phyloP scores from a whole-genome alignment of 2,888 invertebrate species.

The Hyles lineata region DNA sequence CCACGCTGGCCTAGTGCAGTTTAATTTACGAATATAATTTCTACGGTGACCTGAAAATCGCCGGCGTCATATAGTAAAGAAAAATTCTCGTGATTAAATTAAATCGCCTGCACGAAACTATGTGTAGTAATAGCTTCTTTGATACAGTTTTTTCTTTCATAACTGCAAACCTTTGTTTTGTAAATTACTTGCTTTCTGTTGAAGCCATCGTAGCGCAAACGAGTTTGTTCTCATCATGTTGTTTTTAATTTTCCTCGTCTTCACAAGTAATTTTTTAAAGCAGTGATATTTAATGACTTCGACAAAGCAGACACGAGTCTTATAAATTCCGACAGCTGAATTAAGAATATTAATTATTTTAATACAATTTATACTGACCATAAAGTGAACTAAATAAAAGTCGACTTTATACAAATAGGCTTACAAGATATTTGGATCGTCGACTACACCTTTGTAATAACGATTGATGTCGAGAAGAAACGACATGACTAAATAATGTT shows the following conservation, averaged over 20 bases:
- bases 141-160: neutral
- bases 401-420: too few relatives aligned
- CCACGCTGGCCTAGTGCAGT: too few relatives aligned
- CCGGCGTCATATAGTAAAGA: neutral
- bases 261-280: too few relatives aligned
- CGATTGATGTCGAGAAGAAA: neutral
- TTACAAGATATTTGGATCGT: too few relatives aligned
- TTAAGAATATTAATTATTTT: too few relatives aligned
- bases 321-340: too few relatives aligned
- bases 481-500: neutral
- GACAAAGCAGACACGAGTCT: too few relatives aligned
- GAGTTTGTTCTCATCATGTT: neutral
- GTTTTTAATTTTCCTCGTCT: too few relatives aligned
- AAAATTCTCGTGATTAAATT: neutral
- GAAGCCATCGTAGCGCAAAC: neutral
- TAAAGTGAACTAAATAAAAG: too few relatives aligned
- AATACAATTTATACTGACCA: too few relatives aligned
- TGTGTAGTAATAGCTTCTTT: neutral
- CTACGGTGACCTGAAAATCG: neutral
- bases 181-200: neutral
- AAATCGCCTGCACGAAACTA: neutral
- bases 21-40: neutral
- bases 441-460: too few relatives aligned
- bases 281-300: too few relatives aligned
- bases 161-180: neutral